Percentiles rank a stretch among this genome's conserved stretches.
Evolutionary conservation across 2,797 vertebrate genomes (phyloP).

Genomic region (Sebastiscus tertius): DNA sequence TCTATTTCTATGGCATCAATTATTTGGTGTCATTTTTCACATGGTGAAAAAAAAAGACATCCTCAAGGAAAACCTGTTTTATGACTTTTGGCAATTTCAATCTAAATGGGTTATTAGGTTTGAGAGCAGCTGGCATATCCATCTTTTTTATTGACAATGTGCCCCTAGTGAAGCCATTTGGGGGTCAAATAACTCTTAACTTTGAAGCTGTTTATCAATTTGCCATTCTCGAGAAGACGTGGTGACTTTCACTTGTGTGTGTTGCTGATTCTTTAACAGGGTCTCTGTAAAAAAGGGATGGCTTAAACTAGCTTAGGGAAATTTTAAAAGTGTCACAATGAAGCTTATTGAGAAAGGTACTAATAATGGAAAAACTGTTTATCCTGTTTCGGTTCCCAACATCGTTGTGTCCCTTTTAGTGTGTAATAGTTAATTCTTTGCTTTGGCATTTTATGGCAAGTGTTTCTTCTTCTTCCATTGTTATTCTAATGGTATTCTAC

Average conservation of each 20-base stretch:
- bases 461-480: neutral
- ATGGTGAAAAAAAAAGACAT: neutral
- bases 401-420: neutral
- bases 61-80: constrained; percentile 17
- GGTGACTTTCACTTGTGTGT: constrained; percentile 9
- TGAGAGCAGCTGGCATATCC: constrained; percentile 35
- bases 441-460: neutral
- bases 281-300: constrained; percentile 4
- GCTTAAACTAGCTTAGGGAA: constrained; percentile 1
- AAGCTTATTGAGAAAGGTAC: constrained; percentile 12
- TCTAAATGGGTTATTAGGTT: constrained; percentile 52
- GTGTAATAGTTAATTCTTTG: neutral
- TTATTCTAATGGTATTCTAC: constrained; percentile 12
- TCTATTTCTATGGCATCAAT: constrained; percentile 19
- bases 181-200: constrained; percentile 40
- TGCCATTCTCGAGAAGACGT: neutral
- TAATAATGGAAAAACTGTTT: constrained; percentile 7
- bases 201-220: constrained; percentile 39
- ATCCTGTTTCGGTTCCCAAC: constrained; percentile 3
- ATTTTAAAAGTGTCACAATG: constrained; percentile 2
- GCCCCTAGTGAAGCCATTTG: constrained; percentile 31
- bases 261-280: neutral
- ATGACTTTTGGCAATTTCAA: constrained; percentile 46
- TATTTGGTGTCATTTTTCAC: constrained; percentile 44
- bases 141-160: constrained; percentile 47